Evolutionary conservation across 2,888 invertebrate species (phyloP), one percentile per base, ranked within the genome.

Genomic region (Rosalia funebris): DNA sequence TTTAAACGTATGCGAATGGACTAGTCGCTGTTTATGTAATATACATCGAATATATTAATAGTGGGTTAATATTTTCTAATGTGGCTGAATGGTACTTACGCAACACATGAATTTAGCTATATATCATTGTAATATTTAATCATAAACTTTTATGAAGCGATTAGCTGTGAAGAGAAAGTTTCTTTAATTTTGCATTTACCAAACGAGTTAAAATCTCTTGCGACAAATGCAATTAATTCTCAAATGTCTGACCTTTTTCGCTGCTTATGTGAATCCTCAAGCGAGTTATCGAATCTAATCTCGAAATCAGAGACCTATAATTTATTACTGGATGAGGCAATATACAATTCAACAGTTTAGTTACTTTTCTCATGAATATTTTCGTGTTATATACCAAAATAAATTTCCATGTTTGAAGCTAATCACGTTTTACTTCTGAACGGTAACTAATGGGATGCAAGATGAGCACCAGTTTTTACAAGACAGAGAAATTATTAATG

Each of bases 141-240:
- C 42, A 54, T 53, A 54, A 47, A 55, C n/a, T 55, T 58, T 56
- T 60, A 56, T 57, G 60, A 57, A 60, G 50, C 60, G 56, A 50
- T 45, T 45, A 52, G 16, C 10, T 48, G 20, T 36, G 25, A 57
- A 57, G 60, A 60, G 60, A 60, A 60, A 60, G 60, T 52, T 17
- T 20, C 42, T 47, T 48, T 45, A 50, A 60, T 60, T 60, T 53
- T 57, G 46, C 54, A 57, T 60, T 56, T 47, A n/a, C 34, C 9
- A 17, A 39, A 42, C 53, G 20, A 32, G 11, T 19, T 17, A 19
- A 32, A 39, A 52, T 14, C 25, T 42, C 53, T 53, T 53, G 31
- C 41, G 52, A 52, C 25, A 41, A 52, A 31, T 52, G 52, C 52
- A 52, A 52, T 31, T 41, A 41, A n/a, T 17, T 14, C 2, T 39